These are phyloP conservation scores for Liopterus haemorrhoidalis DNA, from an alignment of 2,888 invertebrate species.

Conservation along the genomic window DNA sequence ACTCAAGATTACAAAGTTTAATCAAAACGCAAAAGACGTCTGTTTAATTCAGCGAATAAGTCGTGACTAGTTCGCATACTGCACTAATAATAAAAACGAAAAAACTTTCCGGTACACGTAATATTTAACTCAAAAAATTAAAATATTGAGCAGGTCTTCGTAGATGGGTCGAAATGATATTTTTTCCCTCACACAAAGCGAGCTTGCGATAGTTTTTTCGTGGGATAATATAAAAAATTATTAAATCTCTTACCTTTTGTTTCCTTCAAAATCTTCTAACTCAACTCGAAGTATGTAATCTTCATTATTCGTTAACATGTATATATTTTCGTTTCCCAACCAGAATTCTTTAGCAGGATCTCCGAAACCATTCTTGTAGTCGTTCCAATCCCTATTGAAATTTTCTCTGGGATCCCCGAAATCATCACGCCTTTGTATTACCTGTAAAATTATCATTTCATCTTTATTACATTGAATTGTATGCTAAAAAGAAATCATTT, in stretches of 20 bases:
- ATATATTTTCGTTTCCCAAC: constrained; percentile 90
- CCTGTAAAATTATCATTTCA: constrained; percentile 49
- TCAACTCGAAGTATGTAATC: constrained; percentile 83
- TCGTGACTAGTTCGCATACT: too few species aligned
- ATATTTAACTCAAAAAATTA: too few species aligned
- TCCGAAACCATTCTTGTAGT: constrained; percentile 89
- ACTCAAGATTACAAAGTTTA: too few species aligned
- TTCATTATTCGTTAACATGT: constrained; percentile 88
- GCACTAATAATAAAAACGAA: too few species aligned
- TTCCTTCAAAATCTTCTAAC: constrained; percentile 87
- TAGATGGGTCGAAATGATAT: neutral
- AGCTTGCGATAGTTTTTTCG: too few species aligned
- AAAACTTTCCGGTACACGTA: too few species aligned
- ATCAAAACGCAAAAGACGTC: too few species aligned
- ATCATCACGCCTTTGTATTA: constrained; percentile 84
- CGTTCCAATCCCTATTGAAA: constrained; percentile 87
- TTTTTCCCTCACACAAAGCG: neutral
- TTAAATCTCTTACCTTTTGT: constrained; percentile 63
- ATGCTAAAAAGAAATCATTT: neutral
- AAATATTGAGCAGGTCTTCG: too few species aligned
- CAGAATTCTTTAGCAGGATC: constrained; percentile 87
- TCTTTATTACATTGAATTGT: constrained; percentile 8
- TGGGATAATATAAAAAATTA: too few species aligned
- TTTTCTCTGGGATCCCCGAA: constrained; percentile 82
- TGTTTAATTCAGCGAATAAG: too few species aligned